phyloP scores from a whole-genome alignment of 2,113 vertebrate genomes.

The Tenebrosternarchus preto region DNA sequence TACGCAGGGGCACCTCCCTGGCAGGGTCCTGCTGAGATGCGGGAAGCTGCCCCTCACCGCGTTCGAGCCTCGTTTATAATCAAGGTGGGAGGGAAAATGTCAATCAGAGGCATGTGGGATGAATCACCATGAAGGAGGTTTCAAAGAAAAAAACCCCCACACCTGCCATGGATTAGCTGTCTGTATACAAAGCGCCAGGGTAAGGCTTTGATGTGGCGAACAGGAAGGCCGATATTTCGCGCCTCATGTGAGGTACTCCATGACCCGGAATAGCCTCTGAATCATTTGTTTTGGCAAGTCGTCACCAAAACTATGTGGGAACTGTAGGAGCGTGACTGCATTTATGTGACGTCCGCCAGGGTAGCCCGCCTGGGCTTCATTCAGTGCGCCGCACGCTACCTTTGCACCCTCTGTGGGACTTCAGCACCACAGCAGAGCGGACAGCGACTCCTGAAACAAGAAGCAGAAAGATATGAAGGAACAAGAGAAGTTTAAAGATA shows the following conservation, averaged over 20 bases:
- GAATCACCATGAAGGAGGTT: background rate
- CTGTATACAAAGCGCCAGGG: background rate
- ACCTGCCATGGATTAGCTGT: background rate
- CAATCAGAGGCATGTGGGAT: background rate
- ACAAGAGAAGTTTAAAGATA: too few species aligned
- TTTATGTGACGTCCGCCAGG: too few species aligned
- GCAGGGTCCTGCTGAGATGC: background rate
- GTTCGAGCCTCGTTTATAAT: constrained; percentile 2
- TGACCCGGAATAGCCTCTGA: background rate
- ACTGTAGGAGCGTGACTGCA: background rate
- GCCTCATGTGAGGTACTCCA: background rate
- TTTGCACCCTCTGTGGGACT: too few species aligned
- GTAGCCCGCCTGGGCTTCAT: background rate
- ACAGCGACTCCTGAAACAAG: too few species aligned
- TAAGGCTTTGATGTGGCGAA: constrained; percentile 11
- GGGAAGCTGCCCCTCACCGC: background rate
- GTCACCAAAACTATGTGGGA: background rate
- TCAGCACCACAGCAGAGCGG: too few species aligned
- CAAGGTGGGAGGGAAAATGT: background rate
- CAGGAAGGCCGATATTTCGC: background rate
- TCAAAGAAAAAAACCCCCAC: constrained; percentile 29
- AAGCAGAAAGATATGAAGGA: too few species aligned
- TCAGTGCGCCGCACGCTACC: too few species aligned
- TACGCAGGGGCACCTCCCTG: constrained; percentile 18
- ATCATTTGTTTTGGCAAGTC: constrained; percentile 1